Percentiles rank a stretch among this genome's conserved stretches.
Conservation (phyloP, 2,113 vertebrate species). For the Climacteris rufus region DNA sequence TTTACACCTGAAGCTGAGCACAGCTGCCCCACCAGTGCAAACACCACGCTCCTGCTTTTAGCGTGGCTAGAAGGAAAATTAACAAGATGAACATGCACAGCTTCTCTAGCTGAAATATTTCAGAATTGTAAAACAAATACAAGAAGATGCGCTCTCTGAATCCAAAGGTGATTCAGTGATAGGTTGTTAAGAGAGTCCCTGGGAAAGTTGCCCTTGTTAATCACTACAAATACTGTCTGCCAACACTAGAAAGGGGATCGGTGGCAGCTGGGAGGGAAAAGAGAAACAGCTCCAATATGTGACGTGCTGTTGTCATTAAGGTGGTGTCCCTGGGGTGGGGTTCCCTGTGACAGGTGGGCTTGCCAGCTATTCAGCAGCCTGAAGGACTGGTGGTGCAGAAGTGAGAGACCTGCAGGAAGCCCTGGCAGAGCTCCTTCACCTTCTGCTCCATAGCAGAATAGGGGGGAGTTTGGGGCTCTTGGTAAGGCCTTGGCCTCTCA, state of each 20-base stretch:
- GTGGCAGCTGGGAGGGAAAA: not conserved
- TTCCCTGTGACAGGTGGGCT: rapidly evolving
- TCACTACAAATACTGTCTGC: not conserved
- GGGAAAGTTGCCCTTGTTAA: not conserved
- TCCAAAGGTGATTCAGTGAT: not conserved
- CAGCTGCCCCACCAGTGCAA: not conserved
- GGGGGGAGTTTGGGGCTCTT: not conserved
- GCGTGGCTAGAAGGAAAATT: not conserved
- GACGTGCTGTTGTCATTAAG: not conserved
- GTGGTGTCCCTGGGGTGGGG: not conserved
- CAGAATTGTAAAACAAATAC: not conserved
- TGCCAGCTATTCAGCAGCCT: not conserved
- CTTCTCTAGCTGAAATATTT: not conserved
- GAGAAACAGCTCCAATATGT: not conserved
- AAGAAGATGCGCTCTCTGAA: not conserved
- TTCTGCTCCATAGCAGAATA: not conserved
- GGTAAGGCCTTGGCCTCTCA: not conserved
- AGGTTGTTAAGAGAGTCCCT: not conserved
- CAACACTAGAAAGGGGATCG: not conserved
- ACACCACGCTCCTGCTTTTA: not conserved
- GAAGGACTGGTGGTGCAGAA: not conserved
- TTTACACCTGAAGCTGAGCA: not conserved
- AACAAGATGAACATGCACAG: not conserved
- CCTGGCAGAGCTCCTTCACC: not conserved
- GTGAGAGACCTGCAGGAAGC: not conserved